Percentiles rank a stretch among this genome's conserved stretches.
Conservation (phyloP, 2,888 invertebrate genomes). For the Melieria omissa region DNA sequence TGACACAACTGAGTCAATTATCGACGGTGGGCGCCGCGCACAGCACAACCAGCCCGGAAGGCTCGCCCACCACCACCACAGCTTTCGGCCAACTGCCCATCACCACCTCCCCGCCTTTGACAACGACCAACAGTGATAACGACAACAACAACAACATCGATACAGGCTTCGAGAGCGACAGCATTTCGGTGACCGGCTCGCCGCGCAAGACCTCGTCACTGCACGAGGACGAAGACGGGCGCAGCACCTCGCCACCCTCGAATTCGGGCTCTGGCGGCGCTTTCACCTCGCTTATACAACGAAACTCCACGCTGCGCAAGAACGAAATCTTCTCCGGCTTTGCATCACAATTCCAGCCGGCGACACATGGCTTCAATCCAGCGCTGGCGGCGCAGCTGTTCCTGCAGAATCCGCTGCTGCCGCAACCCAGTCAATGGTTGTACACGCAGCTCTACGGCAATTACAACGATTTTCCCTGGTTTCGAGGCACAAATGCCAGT, state of each 20-base stretch:
- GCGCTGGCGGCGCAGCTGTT: slow-evolving; percentile 78
- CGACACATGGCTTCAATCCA: slow-evolving; percentile 69
- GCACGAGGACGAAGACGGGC: slow-evolving; percentile 63
- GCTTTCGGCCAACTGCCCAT: slow-evolving; percentile 50
- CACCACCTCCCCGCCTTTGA: slow-evolving; percentile 66
- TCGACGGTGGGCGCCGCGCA: slow-evolving; percentile 69
- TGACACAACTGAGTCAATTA: slow-evolving; percentile 58
- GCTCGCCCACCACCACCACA: slow-evolving; percentile 68
- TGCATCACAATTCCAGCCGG: slow-evolving; percentile 65
- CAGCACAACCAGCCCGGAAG: slow-evolving; percentile 78
- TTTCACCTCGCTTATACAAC: slow-evolving; percentile 66
- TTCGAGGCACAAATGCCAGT: slow-evolving; percentile 66
- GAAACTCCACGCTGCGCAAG: slow-evolving; percentile 53
- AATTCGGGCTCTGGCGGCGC: slow-evolving; percentile 58
- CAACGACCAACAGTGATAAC: slow-evolving; percentile 58
- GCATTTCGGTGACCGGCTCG: slow-evolving; percentile 67
- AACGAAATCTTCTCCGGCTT: slow-evolving; percentile 65
- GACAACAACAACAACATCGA: slow-evolving; percentile 66
- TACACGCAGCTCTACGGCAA: slow-evolving; percentile 81
- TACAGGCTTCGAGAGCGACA: slow-evolving; percentile 66
- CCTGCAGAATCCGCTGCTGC: slow-evolving; percentile 78
- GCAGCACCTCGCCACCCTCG: slow-evolving; percentile 60
- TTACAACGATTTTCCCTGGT: slow-evolving; percentile 76
- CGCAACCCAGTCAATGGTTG: slow-evolving; percentile 82
- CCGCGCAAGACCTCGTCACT: slow-evolving; percentile 69